Conservation (phyloP, 1,140 invertebrate species). For the Pogonognathellus flavescens region DNA sequence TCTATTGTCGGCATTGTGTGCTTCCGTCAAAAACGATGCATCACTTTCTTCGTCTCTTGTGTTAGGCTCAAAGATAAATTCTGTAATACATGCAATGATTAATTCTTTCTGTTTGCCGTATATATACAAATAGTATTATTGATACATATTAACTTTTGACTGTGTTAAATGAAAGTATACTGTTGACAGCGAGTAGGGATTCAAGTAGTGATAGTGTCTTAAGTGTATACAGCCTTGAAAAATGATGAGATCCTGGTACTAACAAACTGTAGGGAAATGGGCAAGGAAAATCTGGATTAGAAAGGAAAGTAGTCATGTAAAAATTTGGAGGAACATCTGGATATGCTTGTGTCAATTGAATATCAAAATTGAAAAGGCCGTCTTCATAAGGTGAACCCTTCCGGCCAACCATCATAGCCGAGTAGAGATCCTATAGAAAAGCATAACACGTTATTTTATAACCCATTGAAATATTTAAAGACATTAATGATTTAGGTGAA, state of each 20-base stretch:
- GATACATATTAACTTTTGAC: too few species aligned
- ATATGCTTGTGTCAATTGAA: constrained; percentile 22
- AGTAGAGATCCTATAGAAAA: constrained; percentile 22
- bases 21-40: background rate
- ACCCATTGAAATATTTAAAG: too few species aligned
- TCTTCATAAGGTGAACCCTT: constrained; percentile 51
- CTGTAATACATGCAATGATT: background rate
- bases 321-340: constrained; percentile 19
- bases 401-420: constrained; percentile 26
- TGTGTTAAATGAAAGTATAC: too few species aligned
- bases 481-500: too few species aligned
- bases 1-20: background rate
- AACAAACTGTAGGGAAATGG: background rate
- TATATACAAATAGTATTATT: too few species aligned
- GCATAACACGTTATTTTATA: background rate
- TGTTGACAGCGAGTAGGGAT: constrained; percentile 18
- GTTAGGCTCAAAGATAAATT: background rate
- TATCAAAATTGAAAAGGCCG: constrained; percentile 37
- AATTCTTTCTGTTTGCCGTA: too few species aligned
- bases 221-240: background rate
- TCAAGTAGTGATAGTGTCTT: constrained; percentile 2
- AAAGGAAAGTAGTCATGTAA: constrained; percentile 13
- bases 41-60: background rate
- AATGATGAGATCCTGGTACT: constrained; percentile 36
- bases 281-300: background rate